Evolutionary conservation across 2,797 vertebrate species (phyloP).

Genomic region (Pangasius macronema): DNA sequence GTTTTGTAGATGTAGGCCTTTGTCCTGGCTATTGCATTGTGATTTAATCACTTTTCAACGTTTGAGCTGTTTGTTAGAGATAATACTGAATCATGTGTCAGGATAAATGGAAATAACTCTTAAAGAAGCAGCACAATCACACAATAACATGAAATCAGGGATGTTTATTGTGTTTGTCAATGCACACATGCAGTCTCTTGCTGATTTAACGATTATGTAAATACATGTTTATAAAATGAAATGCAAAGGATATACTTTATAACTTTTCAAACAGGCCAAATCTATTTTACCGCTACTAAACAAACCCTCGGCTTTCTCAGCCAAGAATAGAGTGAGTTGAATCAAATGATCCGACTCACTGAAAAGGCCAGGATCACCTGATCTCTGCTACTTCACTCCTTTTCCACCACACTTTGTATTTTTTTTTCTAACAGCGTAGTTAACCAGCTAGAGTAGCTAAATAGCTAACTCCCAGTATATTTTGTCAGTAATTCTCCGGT

Average conservation of each 20-base stretch:
- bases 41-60: not conserved
- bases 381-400: no score
- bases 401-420: no score
- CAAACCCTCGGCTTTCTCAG: no score
- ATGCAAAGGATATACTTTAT: no score
- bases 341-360: not conserved
- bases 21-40: not conserved
- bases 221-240: not conserved
- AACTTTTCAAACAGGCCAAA: no score
- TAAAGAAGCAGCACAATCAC: not conserved
- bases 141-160: not conserved
- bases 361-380: no score
- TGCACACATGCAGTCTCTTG: not conserved
- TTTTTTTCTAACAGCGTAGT: no score
- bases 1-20: not conserved
- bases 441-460: not conserved
- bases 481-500: not conserved
- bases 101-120: not conserved
- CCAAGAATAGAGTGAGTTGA: no score
- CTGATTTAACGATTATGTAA: not conserved
- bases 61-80: not conserved
- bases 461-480: not conserved
- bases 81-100: not conserved
- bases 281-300: no score
- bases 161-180: not conserved